Conservation (phyloP, 2,113 vertebrate species). For the Otis tarda region DNA sequence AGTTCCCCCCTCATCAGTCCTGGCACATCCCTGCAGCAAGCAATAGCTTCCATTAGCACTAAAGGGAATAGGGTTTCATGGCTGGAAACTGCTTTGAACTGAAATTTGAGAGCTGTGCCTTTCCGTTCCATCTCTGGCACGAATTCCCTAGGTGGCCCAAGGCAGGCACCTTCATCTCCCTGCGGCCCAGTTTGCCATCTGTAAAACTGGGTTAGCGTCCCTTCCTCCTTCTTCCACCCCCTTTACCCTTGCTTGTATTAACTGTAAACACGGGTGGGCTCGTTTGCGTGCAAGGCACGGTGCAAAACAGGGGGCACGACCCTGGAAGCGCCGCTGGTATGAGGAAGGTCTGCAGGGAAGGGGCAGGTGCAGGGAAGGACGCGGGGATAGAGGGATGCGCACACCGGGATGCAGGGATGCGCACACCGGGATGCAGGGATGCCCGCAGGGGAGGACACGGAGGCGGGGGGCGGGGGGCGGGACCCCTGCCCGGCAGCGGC, state of each 20-base stretch:
- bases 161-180: background rate
- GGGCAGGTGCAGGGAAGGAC: background rate
- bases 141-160: background rate
- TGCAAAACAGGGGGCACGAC: background rate
- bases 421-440: background rate
- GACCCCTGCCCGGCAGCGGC: background rate
- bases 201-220: background rate
- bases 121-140: background rate
- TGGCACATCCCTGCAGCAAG: background rate
- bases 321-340: background rate
- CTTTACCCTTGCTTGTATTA: background rate
- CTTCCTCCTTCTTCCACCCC: background rate
- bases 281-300: background rate
- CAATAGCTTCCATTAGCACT: background rate
- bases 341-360: background rate
- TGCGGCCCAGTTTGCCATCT: background rate
- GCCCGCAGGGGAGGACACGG: too few relatives aligned
- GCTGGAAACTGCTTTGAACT: background rate
- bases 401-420: background rate
- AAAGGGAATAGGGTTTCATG: background rate
- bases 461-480: background rate
- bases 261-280: background rate
- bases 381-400: too few relatives aligned
- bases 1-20: background rate
- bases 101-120: slow-evolving; percentile 5